Evolutionary conservation across 2,113 vertebrate species (phyloP), one percentile per base, ranked within the genome.

Genomic region (Thalassarche chlororhynchos): DNA sequence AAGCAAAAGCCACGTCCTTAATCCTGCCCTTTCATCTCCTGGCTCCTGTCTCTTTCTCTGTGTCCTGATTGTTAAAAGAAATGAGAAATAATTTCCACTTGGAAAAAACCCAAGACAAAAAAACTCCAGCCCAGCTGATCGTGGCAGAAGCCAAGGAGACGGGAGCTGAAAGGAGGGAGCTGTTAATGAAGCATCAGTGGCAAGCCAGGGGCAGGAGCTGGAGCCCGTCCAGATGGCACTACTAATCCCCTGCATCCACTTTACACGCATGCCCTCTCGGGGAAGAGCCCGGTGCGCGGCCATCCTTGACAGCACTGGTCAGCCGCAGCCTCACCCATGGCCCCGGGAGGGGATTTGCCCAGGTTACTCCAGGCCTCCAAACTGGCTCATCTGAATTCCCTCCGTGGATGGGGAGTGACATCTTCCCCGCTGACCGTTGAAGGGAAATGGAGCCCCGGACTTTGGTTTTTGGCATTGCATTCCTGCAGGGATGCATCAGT

Each of bases 61-160:
- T 69, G 68, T 91, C 71, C 93, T 86, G 85, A 93, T 91, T 86
- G 84, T 82, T 92, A 82, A 94, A 93, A 96, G 93, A 96, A 94
- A 97, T 62, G 86, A 96, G 80, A 95, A 96, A 95, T 97, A 88
- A 97, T 97, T 97, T 97, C 95, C 93, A 94, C 82, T 96, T 96
- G 94, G 93, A 95, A 94, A 93, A 89, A 94, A 72, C 3, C 93
- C 96, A 96, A 79, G 75, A 85, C 87, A 77, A 83, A 81, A 90
- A 93, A 97, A 95, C 74, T 87, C 52, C 90, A 65, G 78, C 90
- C 92, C 96, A 91, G 93, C 82, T 90, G 91, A 93, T 94, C 16
- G 0, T 7, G 5, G 81, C 95, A 95, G 90, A 96, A 93, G 80
- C 96, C 46, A 68, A 85, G 95, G 82, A 95, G 87, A 86, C 0